phyloP scores from a whole-genome alignment of 2,113 vertebrate genomes.

The Dicrurus megarhynchus region DNA sequence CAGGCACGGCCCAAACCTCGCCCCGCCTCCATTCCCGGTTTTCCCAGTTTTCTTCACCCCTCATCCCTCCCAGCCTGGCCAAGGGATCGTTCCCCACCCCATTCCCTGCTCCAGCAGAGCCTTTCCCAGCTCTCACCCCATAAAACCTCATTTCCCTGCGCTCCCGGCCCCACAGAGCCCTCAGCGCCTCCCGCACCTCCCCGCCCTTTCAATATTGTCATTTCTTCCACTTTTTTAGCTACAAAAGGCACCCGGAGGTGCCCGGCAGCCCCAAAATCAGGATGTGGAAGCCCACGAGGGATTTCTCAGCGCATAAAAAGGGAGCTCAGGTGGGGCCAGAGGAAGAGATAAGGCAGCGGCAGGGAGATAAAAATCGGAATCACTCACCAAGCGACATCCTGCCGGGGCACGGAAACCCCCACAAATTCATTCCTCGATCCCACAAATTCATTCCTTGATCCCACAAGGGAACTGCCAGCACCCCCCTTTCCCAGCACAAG shows the following conservation, averaged over 20 bases:
- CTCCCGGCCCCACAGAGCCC: no score
- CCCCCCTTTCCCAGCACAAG: background rate
- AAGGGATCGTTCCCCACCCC: background rate
- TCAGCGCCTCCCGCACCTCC: fast-evolving
- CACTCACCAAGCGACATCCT: background rate
- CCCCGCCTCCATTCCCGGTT: background rate
- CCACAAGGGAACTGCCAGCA: background rate
- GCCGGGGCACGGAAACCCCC: background rate
- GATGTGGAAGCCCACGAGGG: background rate
- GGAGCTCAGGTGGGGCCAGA: background rate
- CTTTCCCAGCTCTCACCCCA: background rate
- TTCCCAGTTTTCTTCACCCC: background rate
- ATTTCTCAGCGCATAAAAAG: background rate
- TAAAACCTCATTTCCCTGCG: background rate
- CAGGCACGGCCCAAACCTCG: background rate
- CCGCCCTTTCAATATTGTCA: fast-evolving
- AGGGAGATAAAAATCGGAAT: background rate
- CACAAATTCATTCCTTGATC: background rate
- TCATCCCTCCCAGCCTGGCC: background rate
- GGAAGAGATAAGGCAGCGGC: background rate
- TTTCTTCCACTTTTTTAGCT: fast-evolving
- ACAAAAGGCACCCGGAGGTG: background rate
- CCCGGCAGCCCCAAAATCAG: background rate
- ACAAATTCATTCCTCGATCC: no score
- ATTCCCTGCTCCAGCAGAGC: background rate